Base-by-base conservation (phyloP, 2,797 vertebrate genomes). In the Falco biarmicus region DNA sequence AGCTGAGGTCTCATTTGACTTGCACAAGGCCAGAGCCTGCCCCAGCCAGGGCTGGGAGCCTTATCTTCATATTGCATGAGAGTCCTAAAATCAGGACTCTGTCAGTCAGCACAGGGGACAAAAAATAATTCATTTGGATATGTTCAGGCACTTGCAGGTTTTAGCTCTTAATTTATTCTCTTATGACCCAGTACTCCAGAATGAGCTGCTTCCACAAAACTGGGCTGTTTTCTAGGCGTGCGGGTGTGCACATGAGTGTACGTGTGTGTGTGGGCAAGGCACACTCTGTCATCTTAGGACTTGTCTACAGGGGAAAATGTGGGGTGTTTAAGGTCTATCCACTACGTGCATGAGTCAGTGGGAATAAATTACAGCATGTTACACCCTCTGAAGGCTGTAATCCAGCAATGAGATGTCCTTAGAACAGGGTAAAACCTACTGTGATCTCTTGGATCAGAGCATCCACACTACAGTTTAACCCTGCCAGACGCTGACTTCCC, bases 251-350 rank as follows among this genome's bases (percentile, higher is more conserved):
- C 37, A 41, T 8, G 41, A 77, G 81, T 60, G 82, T 45, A 60
- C 5, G 5, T 11, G 41, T 2, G 57, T 9, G 59, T 57, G 95
- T 48, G 70, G 87, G 93, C 84, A 90, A 12, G 2, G 37, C 77
- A 70, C 2, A 3, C 51, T 68, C 84, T 79, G 84, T 95, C 92
- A 89, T 87, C 73, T 81, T 11, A 26, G 64, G 89, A 81, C 84
- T 21, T 15, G 73, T 87, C 92, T 96, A 1, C 92, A 88, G 69
- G 76, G 75, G 65, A 68, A 90, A 87, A 77, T 41, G 50, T 2
- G 14, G 84, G 71, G 71, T 86, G 76, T 83, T 89, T 88, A 43
- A 97, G 94, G 95, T 92, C 96, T 96, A n/a, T 79, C 87, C 65
- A 57, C 95, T 89, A 75, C 0, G 28, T 15, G 61, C 53, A 75